Evolutionary conservation across 2,888 invertebrate genomes (phyloP).

Genomic region (Merodon equestris): DNA sequence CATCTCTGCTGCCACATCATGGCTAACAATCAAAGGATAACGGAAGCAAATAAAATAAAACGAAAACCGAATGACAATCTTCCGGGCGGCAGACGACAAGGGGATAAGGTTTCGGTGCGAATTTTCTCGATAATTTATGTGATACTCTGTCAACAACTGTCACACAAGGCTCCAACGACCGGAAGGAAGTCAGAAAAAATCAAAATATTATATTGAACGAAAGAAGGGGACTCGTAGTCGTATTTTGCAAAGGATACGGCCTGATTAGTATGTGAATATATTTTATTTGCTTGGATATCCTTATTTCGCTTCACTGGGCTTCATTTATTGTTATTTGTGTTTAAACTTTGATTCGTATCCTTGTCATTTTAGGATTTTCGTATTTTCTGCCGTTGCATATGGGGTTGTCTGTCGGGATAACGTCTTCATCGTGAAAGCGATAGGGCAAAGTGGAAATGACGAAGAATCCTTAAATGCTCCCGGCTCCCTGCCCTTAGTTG

Average conservation of each 20-base stretch:
- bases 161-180: conserved; percentile 42
- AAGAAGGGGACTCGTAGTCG: conserved; percentile 27
- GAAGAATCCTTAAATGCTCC: no score
- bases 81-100: conserved; percentile 3
- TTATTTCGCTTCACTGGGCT: conserved; percentile 15
- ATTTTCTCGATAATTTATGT: conserved; percentile 63
- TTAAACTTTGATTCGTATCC: conserved; percentile 50
- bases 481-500: background rate
- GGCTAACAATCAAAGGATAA: conserved; percentile 15
- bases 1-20: no score
- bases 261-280: conserved; percentile 60
- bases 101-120: conserved; percentile 38
- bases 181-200: no score
- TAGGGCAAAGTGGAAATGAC: no score
- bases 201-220: conserved; percentile 47
- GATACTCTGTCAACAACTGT: conserved; percentile 66
- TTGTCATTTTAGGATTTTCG: conserved; percentile 5
- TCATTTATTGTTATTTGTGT: conserved; percentile 60
- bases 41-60: conserved; percentile 38
- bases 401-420: background rate
- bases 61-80: conserved; percentile 7
- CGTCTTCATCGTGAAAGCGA: no score
- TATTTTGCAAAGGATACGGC: conserved; percentile 29
- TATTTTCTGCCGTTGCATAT: background rate
- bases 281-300: conserved; percentile 59